These are phyloP conservation scores for Amphipoea oculea DNA, from an alignment of 2,888 invertebrate species.

Conservation along the genomic window DNA sequence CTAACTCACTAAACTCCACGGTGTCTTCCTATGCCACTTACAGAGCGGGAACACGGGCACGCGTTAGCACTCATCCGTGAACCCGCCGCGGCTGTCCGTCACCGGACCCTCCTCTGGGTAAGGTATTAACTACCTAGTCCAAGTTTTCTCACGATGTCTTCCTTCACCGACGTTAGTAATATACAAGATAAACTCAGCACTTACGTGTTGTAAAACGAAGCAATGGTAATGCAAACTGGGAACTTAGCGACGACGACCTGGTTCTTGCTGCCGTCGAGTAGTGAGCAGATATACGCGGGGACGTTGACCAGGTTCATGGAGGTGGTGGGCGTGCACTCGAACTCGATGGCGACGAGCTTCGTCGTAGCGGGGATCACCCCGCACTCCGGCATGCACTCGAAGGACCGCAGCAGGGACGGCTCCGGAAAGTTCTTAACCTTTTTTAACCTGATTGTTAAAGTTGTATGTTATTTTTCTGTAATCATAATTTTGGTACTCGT, in stretches of 20 bases:
- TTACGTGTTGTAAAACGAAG: conserved; percentile 88
- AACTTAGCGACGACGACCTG: conserved; percentile 88
- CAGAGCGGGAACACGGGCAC: too few relatives aligned
- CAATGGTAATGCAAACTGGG: conserved; percentile 84
- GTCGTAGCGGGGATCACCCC: conserved; percentile 79
- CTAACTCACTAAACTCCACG: too few relatives aligned
- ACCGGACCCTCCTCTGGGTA: too few relatives aligned
- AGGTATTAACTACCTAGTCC: background rate
- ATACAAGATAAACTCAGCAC: background rate
- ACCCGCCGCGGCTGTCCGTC: too few relatives aligned
- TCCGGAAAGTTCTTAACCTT: conserved; percentile 87
- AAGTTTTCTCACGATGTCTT: background rate
- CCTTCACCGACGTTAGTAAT: background rate
- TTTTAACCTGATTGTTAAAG: conserved; percentile 76
- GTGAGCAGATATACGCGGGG: conserved; percentile 83
- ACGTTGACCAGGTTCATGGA: conserved; percentile 84
- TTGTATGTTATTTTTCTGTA: background rate
- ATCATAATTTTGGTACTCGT: too few relatives aligned
- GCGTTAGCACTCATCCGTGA: too few relatives aligned
- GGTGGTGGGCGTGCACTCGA: conserved; percentile 84
- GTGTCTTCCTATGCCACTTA: too few relatives aligned
- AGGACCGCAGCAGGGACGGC: conserved; percentile 81
- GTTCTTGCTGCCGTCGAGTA: conserved; percentile 85
- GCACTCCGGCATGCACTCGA: conserved; percentile 79
- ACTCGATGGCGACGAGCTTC: conserved; percentile 79